These are phyloP conservation scores for Dolichomitus sp. DNA, from an alignment of 2,888 invertebrate species.

Conservation along the genomic window DNA sequence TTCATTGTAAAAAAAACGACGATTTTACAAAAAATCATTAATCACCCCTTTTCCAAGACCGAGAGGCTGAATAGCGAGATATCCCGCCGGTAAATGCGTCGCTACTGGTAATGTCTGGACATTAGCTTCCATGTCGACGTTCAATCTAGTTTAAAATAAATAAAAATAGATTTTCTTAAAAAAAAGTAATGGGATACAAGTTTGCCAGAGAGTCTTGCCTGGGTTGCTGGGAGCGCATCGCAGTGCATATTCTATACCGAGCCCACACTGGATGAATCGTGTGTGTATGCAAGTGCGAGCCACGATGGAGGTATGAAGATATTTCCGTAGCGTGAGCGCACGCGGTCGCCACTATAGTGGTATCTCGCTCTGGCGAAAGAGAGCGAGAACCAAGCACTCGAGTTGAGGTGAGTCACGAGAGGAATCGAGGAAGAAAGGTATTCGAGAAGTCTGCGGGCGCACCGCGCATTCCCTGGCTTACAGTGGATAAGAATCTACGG, in stretches of 20 bases:
- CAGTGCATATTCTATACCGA: neutral
- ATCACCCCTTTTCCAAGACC: conserved; percentile 97
- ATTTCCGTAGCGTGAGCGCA: conserved; percentile 48
- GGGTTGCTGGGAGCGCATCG: neutral
- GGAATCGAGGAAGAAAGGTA: conserved; percentile 59
- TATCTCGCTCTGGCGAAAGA: conserved; percentile 47
- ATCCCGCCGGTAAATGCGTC: conserved; percentile 95
- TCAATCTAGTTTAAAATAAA: conserved; percentile 88
- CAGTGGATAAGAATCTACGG: conserved; percentile 64
- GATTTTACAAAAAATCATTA: conserved; percentile 10
- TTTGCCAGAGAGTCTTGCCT: neutral
- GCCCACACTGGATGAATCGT: neutral
- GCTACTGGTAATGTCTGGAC: conserved; percentile 95
- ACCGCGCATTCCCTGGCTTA: conserved; percentile 38
- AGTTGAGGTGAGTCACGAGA: conserved; percentile 61
- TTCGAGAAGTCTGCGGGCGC: conserved; percentile 52
- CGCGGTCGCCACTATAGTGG: conserved; percentile 14
- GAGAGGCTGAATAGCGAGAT: conserved; percentile 95
- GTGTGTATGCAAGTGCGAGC: conserved; percentile 22
- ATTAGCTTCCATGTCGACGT: conserved; percentile 89
- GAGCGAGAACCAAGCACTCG: conserved; percentile 34
- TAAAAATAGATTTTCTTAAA: neutral
- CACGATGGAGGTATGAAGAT: conserved; percentile 22
- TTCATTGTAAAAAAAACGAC: neutral
- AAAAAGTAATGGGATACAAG: neutral